These are phyloP conservation scores for Scaptomyza pallida DNA, from an alignment of 1,140 invertebrate genomes.

Conservation along the genomic window DNA sequence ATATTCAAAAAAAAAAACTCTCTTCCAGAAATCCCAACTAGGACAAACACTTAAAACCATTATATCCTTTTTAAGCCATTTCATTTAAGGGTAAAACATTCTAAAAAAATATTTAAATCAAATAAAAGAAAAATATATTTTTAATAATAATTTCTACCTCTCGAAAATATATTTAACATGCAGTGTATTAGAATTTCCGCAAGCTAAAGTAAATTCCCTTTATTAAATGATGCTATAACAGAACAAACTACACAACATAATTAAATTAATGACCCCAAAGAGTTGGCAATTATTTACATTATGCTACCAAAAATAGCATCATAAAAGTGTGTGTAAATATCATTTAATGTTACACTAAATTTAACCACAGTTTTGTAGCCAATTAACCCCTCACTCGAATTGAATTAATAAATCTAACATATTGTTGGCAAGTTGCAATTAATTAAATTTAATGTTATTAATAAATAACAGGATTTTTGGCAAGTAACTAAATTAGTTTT, in stretches of 20 bases:
- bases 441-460: conserved; percentile 14
- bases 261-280: not conserved
- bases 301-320: not conserved
- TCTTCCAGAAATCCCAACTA: no score
- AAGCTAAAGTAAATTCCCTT: no score
- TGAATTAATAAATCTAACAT: not conserved
- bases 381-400: not conserved
- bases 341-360: not conserved
- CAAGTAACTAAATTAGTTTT: conserved; percentile 4
- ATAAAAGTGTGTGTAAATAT: conserved; percentile 9
- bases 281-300: not conserved
- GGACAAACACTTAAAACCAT: no score
- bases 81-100: no score
- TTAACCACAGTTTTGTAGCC: not conserved
- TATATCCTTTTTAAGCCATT: no score
- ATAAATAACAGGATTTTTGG: not conserved
- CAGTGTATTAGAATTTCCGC: not conserved
- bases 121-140: no score
- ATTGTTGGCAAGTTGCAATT: conserved; percentile 5
- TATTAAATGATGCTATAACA: no score
- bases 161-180: not conserved
- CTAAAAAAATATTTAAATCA: no score
- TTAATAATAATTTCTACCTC: no score
- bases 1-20: no score
- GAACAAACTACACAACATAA: not conserved